A percentile compares a stretch with the other conserved stretches of the same genome.
Conservation (phyloP, 2,113 vertebrate species). For the Chamaea fasciata region DNA sequence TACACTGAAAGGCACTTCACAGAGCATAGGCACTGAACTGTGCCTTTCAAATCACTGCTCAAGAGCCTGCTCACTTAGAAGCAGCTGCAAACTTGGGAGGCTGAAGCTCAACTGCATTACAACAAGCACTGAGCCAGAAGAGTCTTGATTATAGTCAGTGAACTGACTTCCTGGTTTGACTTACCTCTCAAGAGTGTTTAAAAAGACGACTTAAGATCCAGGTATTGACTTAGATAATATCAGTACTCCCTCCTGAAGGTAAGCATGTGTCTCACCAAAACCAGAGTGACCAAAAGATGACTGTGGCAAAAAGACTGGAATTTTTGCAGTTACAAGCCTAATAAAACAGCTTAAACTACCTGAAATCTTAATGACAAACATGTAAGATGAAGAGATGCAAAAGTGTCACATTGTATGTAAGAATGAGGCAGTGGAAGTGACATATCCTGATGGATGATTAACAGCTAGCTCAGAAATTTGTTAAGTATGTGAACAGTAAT, state of each 20-base stretch:
- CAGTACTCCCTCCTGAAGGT: not conserved
- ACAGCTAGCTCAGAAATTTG: not conserved
- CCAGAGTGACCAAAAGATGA: not conserved
- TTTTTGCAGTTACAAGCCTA: not conserved
- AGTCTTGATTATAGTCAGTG: not conserved
- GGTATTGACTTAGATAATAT: not conserved
- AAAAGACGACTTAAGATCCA: not conserved
- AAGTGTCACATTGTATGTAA: rapidly evolving
- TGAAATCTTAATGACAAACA: not conserved
- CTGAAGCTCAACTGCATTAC: not conserved
- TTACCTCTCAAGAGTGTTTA: not conserved
- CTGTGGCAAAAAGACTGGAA: not conserved
- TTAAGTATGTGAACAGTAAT: not conserved
- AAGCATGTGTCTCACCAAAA: not conserved
- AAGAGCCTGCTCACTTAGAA: not conserved
- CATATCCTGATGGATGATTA: not conserved
- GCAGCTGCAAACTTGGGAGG: not conserved
- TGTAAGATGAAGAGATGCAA: not conserved
- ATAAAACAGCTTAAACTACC: not conserved
- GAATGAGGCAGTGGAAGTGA: not conserved
- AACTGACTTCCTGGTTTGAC: not conserved
- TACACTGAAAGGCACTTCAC: not conserved
- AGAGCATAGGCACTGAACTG: not conserved
- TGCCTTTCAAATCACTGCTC: not conserved
- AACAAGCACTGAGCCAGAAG: not conserved